phyloP scores from a whole-genome alignment of 1,140 invertebrate genomes.

The Batillaria attramentaria region DNA sequence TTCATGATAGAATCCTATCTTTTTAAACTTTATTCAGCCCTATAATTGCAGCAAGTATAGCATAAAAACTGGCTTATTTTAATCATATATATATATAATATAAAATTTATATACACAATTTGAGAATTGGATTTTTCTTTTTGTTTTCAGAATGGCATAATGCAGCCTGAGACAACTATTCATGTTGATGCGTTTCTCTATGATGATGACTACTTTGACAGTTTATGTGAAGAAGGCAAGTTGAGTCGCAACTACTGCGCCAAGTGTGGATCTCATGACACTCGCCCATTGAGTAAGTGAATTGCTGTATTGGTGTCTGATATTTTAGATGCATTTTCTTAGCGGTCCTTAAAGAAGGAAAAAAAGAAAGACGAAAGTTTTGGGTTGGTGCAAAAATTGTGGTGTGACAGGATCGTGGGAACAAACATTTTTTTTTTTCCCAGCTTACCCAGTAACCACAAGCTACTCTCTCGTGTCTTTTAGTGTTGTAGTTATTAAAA shows the following conservation, averaged over 20 bases:
- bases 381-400: neutral
- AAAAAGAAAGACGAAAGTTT: too few relatives aligned
- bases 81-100: neutral
- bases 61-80: neutral
- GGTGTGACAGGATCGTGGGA: neutral
- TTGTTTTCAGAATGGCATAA: constrained; percentile 76
- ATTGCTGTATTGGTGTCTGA: neutral
- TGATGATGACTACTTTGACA: constrained; percentile 78
- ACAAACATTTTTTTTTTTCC: neutral
- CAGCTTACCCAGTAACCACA: too few relatives aligned
- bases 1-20: neutral
- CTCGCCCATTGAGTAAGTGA: constrained; percentile 75
- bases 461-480: too few relatives aligned
- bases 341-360: neutral
- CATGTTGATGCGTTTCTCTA: constrained; percentile 83
- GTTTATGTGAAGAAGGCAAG: constrained; percentile 77
- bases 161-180: constrained; percentile 72
- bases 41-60: neutral
- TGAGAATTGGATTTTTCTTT: constrained; percentile 15
- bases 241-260: constrained; percentile 78
- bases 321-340: neutral
- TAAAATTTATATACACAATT: neutral
- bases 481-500: too few relatives aligned
- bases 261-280: constrained; percentile 78
- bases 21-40: neutral